Percentiles rank a stretch among this genome's conserved stretches.
Evolutionary conservation across 2,888 invertebrate species (phyloP).

Genomic region (Colletes collaris): DNA sequence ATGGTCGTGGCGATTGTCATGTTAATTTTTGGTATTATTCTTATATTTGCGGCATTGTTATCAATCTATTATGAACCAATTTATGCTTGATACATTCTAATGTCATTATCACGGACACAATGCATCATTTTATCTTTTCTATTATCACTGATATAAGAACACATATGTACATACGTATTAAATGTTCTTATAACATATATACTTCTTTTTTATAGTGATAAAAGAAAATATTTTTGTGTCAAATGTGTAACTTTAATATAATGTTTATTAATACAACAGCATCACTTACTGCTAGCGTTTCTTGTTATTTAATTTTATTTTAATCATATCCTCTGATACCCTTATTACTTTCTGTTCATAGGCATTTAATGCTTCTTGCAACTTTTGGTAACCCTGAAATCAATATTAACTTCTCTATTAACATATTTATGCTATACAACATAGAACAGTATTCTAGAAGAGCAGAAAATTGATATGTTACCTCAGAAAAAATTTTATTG

Average conservation of each 20-base stretch:
- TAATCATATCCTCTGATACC: constrained; percentile 87
- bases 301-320: constrained; percentile 71
- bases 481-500: constrained; percentile 83
- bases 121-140: constrained; percentile 8
- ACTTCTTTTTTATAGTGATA: neutral
- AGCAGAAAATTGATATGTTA: constrained; percentile 64
- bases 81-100: constrained; percentile 65
- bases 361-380: constrained; percentile 86
- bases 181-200: neutral
- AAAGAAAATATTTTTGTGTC: constrained; percentile 8
- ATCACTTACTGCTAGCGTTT: constrained; percentile 66
- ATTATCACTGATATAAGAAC: constrained; percentile 24
- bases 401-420: neutral
- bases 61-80: constrained; percentile 72
- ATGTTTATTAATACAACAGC: constrained; percentile 32
- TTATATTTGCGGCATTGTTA: constrained; percentile 80
- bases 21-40: constrained; percentile 82
- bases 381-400: constrained; percentile 86
- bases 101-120: constrained; percentile 1
- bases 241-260: constrained; percentile 17
- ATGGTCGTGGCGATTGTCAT: constrained; percentile 83
- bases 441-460: neutral
- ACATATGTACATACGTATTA: constrained; percentile 4
- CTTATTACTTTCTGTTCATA: constrained; percentile 87
- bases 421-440: neutral